A percentile compares a stretch with the other conserved stretches of the same genome.
phyloP scores from a whole-genome alignment of 2,888 invertebrate genomes.

The Trichogramma dendrolimi region DNA sequence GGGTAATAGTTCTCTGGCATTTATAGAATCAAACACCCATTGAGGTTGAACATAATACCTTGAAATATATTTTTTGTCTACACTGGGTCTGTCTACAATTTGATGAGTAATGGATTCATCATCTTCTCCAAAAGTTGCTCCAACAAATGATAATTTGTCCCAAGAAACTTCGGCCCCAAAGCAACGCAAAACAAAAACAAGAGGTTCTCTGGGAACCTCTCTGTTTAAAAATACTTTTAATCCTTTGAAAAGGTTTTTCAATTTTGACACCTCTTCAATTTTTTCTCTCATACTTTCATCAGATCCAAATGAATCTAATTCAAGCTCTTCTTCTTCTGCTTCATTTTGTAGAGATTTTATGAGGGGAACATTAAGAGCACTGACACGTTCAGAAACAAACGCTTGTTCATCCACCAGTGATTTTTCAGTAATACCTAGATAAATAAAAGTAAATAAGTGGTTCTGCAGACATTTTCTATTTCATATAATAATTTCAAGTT shows the following conservation, averaged over 20 bases:
- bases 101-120: conserved; percentile 96
- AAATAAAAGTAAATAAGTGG: background rate
- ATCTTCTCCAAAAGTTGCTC: conserved; percentile 80
- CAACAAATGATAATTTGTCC: conserved; percentile 81
- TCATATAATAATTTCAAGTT: conserved; percentile 1
- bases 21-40: conserved; percentile 96
- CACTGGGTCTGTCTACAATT: conserved; percentile 86
- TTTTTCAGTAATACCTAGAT: conserved; percentile 55
- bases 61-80: conserved; percentile 78
- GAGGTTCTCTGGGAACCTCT: conserved; percentile 92
- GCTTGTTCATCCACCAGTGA: conserved; percentile 68
- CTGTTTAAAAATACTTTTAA: conserved; percentile 89
- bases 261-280: conserved; percentile 55
- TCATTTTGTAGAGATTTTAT: conserved; percentile 58
- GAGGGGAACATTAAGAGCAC: conserved; percentile 77
- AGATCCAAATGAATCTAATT: conserved; percentile 38
- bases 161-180: conserved; percentile 96
- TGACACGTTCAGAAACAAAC: conserved; percentile 77
- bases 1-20: conserved; percentile 78
- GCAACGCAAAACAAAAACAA: conserved; percentile 86
- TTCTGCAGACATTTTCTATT: too few species aligned
- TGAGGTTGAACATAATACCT: conserved; percentile 95
- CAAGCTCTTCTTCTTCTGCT: conserved; percentile 61
- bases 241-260: conserved; percentile 85
- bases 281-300: too few species aligned